Percentiles rank a stretch among this genome's conserved stretches.
phyloP scores from a whole-genome alignment of 64 coral and sea anemone species.

The Acropora tenuis region DNA sequence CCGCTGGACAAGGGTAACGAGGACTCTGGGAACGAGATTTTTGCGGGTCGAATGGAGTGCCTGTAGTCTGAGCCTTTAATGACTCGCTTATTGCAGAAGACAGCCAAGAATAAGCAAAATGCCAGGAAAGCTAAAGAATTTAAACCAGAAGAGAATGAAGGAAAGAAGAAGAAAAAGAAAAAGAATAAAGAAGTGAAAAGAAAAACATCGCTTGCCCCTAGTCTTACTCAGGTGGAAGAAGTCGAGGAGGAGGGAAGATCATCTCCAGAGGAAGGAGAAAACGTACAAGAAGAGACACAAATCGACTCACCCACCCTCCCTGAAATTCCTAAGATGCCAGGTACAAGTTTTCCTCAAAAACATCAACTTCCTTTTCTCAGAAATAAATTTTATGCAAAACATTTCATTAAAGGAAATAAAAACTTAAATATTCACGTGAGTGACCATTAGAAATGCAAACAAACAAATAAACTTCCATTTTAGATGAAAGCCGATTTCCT shows the following conservation, averaged over 20 bases:
- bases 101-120: slow-evolving; percentile 36
- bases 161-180: slow-evolving; percentile 41
- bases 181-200: background rate
- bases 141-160: slow-evolving; percentile 59
- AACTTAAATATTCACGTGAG: too few relatives aligned
- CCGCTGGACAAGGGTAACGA: too few relatives aligned
- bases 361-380: too few relatives aligned
- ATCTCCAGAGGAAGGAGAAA: slow-evolving; percentile 24
- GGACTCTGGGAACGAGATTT: too few relatives aligned
- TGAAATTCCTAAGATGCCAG: slow-evolving; percentile 68
- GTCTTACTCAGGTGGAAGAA: slow-evolving; percentile 38
- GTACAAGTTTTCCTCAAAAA: background rate
- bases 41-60: too few relatives aligned
- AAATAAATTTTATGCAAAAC: too few relatives aligned
- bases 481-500: too few relatives aligned
- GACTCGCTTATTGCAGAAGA: background rate
- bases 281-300: slow-evolving; percentile 22
- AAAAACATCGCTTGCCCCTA: background rate
- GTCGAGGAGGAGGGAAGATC: slow-evolving; percentile 30
- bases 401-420: too few relatives aligned
- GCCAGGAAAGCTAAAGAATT: slow-evolving; percentile 45
- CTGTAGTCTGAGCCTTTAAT: too few relatives aligned
- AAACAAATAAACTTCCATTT: too few relatives aligned
- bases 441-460: too few relatives aligned
- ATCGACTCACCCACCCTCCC: slow-evolving; percentile 45